These are phyloP conservation scores for Ursus arctos DNA, from an alignment of 2,113 vertebrate genomes.

Conservation along the genomic window DNA sequence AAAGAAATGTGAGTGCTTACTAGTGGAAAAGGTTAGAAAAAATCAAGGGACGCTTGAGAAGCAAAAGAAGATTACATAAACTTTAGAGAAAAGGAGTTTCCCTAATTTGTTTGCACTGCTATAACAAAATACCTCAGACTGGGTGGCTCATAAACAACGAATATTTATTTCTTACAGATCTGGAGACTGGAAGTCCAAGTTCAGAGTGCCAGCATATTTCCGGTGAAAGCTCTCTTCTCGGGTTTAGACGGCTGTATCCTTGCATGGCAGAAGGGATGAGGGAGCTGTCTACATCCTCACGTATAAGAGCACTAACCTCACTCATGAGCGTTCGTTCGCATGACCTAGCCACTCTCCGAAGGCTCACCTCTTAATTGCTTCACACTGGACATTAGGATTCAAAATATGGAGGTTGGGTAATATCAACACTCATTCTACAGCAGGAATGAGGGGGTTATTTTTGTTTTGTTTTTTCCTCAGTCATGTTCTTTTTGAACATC, in stretches of 20 bases:
- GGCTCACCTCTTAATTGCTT: background rate
- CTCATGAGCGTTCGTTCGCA: background rate
- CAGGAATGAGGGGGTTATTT: background rate
- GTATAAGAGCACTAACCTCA: background rate
- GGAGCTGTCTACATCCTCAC: background rate
- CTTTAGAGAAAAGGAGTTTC: background rate
- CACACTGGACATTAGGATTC: background rate
- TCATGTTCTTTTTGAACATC: background rate
- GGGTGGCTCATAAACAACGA: background rate
- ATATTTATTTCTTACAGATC: background rate
- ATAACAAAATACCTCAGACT: background rate
- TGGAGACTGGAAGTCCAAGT: background rate
- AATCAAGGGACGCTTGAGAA: background rate
- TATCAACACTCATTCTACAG: background rate
- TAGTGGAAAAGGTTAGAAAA: background rate
- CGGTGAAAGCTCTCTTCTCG: background rate
- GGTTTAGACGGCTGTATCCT: background rate
- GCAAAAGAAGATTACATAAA: background rate
- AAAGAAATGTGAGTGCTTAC: background rate
- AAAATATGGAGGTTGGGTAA: background rate
- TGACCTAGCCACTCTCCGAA: background rate
- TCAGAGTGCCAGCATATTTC: background rate
- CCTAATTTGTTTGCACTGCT: background rate
- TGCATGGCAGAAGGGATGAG: background rate
- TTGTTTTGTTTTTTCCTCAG: background rate